Evolutionary conservation across 1,140 invertebrate species (phyloP), one percentile per base, ranked within the genome.

Genomic region (Nephila pilipes): DNA sequence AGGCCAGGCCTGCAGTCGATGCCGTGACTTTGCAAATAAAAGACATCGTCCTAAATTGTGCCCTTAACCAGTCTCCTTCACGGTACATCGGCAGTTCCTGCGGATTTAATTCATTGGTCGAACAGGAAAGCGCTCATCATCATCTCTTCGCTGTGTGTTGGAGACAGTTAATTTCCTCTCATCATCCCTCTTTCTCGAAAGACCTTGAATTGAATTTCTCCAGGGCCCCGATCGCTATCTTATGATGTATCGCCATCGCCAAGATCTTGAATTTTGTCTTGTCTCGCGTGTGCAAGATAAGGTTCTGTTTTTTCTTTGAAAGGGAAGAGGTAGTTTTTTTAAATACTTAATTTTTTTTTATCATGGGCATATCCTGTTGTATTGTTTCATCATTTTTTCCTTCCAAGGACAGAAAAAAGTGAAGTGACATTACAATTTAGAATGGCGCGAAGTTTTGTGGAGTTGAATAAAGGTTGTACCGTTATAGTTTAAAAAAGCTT

Each of bases 81-180:
- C 69, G 69, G 69, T 36, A 65, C 63, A 65, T 65, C 63, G 12
- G 25, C 63, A 25, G 25, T n/a, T 65, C 63, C 14, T 4, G 29
- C 69, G 69, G 14, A 75, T 16, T 36, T 75, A 75, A 75, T 75
- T 75, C 69, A 65, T 65, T 65, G n/a, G 22, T n/a, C 4, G 29
- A 20, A 16, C 69, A 75, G 69, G 69, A 75, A 75, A 36, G 25
- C 69, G 12, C 69, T 29, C 25, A 75, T 75, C 63, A 29, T 14
- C 69, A 36, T 18, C 69, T 25, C 63, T 12, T 10, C 69, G 2
- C 16, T 16, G 16, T 25, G 25, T 32, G 29, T 12, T 32, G 69
- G 69, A 75, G 69, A 75, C 69, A 36, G 69, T 36, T 36, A 75
- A 75, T 75, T 75, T 75, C 69, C 69, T 32, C 69, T 36, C 69